These are phyloP conservation scores for Podargus strigoides DNA, from an alignment of 2,797 vertebrate species.

Conservation along the genomic window DNA sequence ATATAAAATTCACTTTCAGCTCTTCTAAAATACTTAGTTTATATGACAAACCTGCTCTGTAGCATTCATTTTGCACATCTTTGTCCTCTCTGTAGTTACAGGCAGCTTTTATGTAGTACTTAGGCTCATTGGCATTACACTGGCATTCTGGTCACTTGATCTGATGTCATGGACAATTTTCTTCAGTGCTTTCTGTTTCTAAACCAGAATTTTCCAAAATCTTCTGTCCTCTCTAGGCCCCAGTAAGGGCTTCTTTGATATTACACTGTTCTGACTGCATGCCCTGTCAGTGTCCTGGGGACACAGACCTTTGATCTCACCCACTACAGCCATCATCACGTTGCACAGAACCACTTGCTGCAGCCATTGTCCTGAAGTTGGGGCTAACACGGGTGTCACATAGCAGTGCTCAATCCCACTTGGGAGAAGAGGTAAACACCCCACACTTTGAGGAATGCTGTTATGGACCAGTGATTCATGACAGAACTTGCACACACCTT, in stretches of 20 bases:
- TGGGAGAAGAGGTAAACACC: not conserved
- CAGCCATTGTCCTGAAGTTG: accelerated
- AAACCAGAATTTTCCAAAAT: not conserved
- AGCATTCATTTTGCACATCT: not conserved
- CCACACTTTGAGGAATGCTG: not conserved
- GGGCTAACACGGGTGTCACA: accelerated
- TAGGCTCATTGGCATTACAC: not conserved
- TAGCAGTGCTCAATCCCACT: not conserved
- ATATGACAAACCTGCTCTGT: not conserved
- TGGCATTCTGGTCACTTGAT: not conserved
- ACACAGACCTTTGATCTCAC: not conserved
- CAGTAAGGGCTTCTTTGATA: not conserved
- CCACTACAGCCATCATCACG: not conserved
- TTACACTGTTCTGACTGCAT: not conserved
- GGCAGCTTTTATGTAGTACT: not conserved
- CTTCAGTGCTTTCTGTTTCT: not conserved
- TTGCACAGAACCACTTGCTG: not conserved
- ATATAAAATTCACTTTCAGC: not conserved
- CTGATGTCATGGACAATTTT: too few relatives aligned
- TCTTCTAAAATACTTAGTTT: not conserved
- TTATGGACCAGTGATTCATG: not conserved
- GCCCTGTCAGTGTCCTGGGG: not conserved
- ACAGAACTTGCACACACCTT: not conserved
- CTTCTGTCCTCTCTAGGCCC: not conserved
- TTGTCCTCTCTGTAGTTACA: not conserved